Evolutionary conservation across 2,797 vertebrate genomes (phyloP).

Genomic region (Odontamblyopus rebecca): DNA sequence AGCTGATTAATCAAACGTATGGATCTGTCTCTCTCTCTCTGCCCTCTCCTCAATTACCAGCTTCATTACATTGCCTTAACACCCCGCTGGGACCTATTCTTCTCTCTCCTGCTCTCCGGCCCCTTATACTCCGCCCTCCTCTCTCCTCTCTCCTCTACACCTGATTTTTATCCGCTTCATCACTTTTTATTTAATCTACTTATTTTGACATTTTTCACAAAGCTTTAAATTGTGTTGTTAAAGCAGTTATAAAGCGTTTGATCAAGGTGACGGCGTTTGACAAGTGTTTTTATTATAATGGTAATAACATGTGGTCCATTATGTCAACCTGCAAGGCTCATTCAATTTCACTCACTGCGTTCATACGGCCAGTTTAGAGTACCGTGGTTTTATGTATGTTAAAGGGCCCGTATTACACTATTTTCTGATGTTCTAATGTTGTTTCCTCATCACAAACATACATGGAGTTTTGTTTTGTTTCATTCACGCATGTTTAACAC

Average conservation of each 20-base stretch:
- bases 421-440: too few relatives aligned
- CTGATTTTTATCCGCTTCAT: slow-evolving; percentile 33
- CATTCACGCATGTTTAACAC: too few relatives aligned
- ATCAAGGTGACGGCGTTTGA: background rate
- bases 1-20: slow-evolving; percentile 80
- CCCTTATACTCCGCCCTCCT: slow-evolving; percentile 12
- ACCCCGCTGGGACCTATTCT: slow-evolving; percentile 68
- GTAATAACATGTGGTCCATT: background rate
- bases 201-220: slow-evolving; percentile 5
- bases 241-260: background rate
- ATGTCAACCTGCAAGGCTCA: background rate
- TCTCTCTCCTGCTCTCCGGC: slow-evolving; percentile 37
- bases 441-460: too few relatives aligned
- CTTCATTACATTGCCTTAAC: slow-evolving; percentile 79
- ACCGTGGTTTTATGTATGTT: too few relatives aligned
- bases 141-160: slow-evolving; percentile 16
- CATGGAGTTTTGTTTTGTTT: too few relatives aligned
- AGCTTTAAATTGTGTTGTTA: background rate
- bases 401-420: too few relatives aligned
- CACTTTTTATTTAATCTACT: slow-evolving; percentile 6
- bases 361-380: too few relatives aligned
- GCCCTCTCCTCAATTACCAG: slow-evolving; percentile 77
- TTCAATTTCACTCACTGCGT: background rate
- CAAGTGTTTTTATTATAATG: background rate
- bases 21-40: slow-evolving; percentile 72